Evolutionary conservation across 2,888 invertebrate genomes (phyloP), one percentile per base, ranked within the genome.

Genomic region (Acleris holmiana): DNA sequence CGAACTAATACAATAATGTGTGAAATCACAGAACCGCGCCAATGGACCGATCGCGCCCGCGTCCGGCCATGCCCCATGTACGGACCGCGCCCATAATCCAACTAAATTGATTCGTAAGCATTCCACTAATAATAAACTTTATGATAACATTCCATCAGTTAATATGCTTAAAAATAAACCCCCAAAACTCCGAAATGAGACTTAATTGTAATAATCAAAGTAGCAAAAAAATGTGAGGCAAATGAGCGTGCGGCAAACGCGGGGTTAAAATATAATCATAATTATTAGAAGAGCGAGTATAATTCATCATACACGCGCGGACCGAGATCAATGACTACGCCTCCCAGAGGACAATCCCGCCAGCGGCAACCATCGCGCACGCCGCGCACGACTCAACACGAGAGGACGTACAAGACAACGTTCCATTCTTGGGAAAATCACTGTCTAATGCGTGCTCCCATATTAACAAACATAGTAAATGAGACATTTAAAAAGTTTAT

Each of bases 61-160:
- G 68, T 65, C 69, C 65, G 68, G 72, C 70, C 70, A 78, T 78
- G 81, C 86, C 85, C 86, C 85, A 83, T 80, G 83, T 79, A 78
- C 76, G 77, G 73, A 75, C 74, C 69, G 79, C 75, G 46, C 61
- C 54, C 74, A 77, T 76, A 77, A 71, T 73, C 82, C 83, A 82
- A 79, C 81, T 81, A 83, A 78, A 76, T 75, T 71, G 76, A 76
- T 60, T 61, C 57, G 57, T 61, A 66, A 56, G 44, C 47, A 55
- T 62, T 60, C 64, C 63, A 67, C 63, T 69, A 58, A n/a, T 67
- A 59, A 67, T 61, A 66, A 70, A 61, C 49, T 50, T 73, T 78
- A 77, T 76, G 77, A 82, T 82, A 88, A 88, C 89, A 88, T 85
- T 88, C 86, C 87, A 85, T 82, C 80, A 76, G 79, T 85, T 78